These are phyloP conservation scores for Psilanteris sp. DNA, from an alignment of 1,140 invertebrate genomes.

Conservation along the genomic window DNA sequence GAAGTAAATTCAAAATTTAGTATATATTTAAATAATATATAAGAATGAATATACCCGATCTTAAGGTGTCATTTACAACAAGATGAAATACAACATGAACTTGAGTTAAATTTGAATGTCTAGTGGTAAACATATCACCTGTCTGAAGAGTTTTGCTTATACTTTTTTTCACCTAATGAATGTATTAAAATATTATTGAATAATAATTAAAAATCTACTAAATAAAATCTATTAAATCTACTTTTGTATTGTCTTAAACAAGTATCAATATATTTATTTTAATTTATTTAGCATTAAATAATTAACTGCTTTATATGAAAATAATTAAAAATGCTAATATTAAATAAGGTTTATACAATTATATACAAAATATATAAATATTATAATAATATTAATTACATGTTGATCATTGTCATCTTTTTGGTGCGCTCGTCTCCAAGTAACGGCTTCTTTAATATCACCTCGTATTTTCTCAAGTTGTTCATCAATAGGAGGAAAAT, in stretches of 20 bases:
- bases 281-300: no score
- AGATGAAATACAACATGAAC: conserved; percentile 97
- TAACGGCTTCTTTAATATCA: conserved; percentile 79
- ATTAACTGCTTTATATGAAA: no score
- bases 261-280: no score
- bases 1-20: no score
- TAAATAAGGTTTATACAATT: no score
- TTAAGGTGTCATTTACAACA: conserved; percentile 88
- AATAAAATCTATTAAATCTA: no score
- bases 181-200: no score
- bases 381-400: conserved; percentile 60
- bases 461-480: conserved; percentile 90
- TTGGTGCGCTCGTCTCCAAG: conserved; percentile 78
- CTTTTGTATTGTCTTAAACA: no score
- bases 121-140: conserved; percentile 96
- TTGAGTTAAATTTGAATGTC: conserved; percentile 97
- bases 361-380: no score
- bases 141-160: conserved; percentile 84
- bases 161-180: conserved; percentile 71
- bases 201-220: no score
- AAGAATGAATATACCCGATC: conserved; percentile 74
- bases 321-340: no score
- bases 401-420: conserved; percentile 74
- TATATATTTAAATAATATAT: not conserved
- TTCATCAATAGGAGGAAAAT: conserved; percentile 91